Evolutionary conservation across 1,140 invertebrate genomes (phyloP), one percentile per base, ranked within the genome.

Genomic region (Drosophila rufa): DNA sequence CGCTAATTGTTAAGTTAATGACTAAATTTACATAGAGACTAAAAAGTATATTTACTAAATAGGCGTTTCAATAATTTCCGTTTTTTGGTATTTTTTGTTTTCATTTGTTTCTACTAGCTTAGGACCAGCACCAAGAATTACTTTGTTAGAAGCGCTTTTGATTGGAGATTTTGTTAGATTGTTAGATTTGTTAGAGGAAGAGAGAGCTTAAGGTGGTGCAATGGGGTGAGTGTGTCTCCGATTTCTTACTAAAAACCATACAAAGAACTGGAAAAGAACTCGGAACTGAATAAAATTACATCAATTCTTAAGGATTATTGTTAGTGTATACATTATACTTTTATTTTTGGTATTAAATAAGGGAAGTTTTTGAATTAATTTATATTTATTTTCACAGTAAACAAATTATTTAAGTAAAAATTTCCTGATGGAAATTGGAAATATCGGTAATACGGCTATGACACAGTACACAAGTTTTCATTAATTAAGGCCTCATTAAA

Each of bases 141-240:
- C 47, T 70, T 83, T 64, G 69, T 87, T 89, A 87, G 84, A 89
- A 87, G 84, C 84, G 73, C 80, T 83, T 84, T 68, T 25, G 73
- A 84, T 87, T 80, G 73, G 59, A 80, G 56, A 56, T 81, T 55
- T 55, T 33, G 30, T 9, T 33, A 33, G 30, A 9, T 30, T 55
- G 36, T 55, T 40, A 40, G 33, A 55, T 15, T 55, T 48, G 56
- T 79, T 53, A 57, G 19, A 46, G 50, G 59, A 46, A 55, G 62
- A 80, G 42, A 48, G 42, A 62, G 17, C 50, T 42, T 66, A 61
- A 47, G 40, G 36, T 43, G 59, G 42, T 47, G 27, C 43, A 56
- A 74, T 43, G 22, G 45, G 45, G 59, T 46, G n/a, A 62, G 3
- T 11, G 27, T 58, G 4, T 47, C 15, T 30, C 15, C 12, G 12